These are phyloP conservation scores for Pandion haliaetus DNA, from an alignment of 2,113 vertebrate genomes.

Conservation along the genomic window DNA sequence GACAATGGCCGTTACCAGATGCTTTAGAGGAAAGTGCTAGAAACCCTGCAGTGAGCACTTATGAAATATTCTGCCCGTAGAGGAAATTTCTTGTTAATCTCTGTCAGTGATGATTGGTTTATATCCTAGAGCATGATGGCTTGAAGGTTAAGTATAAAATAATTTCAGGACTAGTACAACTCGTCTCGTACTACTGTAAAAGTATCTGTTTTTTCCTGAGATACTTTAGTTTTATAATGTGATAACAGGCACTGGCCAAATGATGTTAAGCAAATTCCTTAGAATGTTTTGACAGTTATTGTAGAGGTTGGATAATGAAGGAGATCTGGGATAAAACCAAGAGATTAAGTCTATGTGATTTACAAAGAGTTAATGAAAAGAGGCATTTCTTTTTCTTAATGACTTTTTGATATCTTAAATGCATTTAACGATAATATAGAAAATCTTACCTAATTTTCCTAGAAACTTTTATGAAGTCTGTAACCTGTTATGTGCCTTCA, in stretches of 20 bases:
- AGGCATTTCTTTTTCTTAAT: not conserved
- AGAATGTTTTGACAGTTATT: not conserved
- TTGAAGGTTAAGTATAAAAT: slow-evolving; percentile 40
- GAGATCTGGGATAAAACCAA: not conserved
- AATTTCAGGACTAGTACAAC: not conserved
- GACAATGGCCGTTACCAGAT: slow-evolving; percentile 20
- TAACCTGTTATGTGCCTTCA: not conserved
- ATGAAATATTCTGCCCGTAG: not conserved
- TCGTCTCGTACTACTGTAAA: not conserved
- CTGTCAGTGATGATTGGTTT: slow-evolving; percentile 46
- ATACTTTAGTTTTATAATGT: not conserved
- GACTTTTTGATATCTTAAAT: not conserved
- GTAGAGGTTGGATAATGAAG: not conserved
- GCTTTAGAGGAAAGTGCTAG: slow-evolving; percentile 21
- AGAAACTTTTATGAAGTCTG: not conserved
- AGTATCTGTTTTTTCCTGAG: not conserved
- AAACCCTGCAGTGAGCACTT: slow-evolving; percentile 40
- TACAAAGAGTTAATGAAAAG: not conserved
- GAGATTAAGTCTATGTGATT: not conserved
- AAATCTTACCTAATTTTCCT: not conserved
- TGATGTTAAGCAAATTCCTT: not conserved
- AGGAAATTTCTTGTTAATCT: slow-evolving; percentile 55
- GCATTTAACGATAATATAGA: not conserved
- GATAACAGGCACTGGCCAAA: not conserved
- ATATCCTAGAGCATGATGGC: not conserved